Percentiles rank a stretch among this genome's conserved stretches.
phyloP scores from a whole-genome alignment of 37 sponge, comb jelly and placozoan genomes.

The Oopsacas minuta region DNA sequence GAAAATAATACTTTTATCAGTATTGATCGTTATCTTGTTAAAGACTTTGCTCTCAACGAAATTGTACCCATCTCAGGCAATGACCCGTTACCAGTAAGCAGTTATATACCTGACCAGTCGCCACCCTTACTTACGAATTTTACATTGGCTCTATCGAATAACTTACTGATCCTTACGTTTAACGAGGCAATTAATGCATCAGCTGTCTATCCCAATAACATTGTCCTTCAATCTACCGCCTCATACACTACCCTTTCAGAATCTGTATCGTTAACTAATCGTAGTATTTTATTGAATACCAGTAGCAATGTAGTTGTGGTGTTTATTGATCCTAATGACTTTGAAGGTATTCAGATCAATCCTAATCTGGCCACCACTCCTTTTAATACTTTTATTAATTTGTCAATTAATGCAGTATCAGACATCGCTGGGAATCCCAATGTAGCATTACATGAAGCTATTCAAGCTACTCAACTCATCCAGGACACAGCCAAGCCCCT shows the following conservation, averaged over 20 bases:
- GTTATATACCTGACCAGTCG: slow-evolving; percentile 41
- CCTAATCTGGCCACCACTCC: slow-evolving; percentile 30
- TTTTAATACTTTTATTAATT: slow-evolving; percentile 38
- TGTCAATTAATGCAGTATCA: slow-evolving; percentile 24
- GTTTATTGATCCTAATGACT: neutral
- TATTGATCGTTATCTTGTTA: slow-evolving; percentile 45
- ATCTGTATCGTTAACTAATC: neutral
- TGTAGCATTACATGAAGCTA: slow-evolving; percentile 21
- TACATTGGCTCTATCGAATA: slow-evolving; percentile 31
- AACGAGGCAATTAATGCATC: neutral
- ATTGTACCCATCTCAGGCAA: neutral
- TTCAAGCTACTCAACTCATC: slow-evolving; percentile 33
- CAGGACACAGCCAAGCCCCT: slow-evolving; percentile 39
- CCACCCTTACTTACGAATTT: slow-evolving; percentile 34
- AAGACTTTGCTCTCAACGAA: slow-evolving; percentile 33
- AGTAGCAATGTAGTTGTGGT: neutral
- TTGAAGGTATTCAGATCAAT: neutral
- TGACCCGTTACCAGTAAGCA: slow-evolving; percentile 22
- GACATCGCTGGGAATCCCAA: slow-evolving; percentile 44
- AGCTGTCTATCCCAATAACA: neutral
- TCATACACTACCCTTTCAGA: neutral
- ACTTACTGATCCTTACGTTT: slow-evolving; percentile 3
- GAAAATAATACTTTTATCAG: slow-evolving; percentile 48
- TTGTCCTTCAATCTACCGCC: neutral
- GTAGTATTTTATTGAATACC: neutral